Conservation (phyloP, 1,140 invertebrate genomes). For the Octopus sinensis region DNA sequence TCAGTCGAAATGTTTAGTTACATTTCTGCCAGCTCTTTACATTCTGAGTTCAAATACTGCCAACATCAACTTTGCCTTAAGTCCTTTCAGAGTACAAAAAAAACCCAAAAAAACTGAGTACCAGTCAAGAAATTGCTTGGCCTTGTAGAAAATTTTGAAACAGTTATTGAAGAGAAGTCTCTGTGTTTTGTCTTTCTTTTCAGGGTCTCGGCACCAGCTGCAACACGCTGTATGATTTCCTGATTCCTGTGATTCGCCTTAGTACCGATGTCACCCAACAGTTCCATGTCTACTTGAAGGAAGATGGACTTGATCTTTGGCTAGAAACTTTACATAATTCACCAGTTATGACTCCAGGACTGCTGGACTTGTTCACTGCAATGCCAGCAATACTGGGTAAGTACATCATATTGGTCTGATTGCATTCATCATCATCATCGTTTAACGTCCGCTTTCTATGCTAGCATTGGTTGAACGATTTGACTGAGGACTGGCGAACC, state of each 20-base stretch:
- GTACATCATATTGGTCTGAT: conserved; percentile 4
- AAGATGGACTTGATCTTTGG: conserved; percentile 91
- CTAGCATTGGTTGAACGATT: too few species aligned
- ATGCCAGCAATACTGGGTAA: conserved; percentile 75
- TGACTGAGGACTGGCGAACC: too few species aligned
- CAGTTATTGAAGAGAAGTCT: background rate
- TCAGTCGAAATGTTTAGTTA: too few species aligned
- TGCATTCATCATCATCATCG: too few species aligned
- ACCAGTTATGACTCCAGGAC: conserved; percentile 54
- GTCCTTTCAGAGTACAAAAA: too few species aligned
- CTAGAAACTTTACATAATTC: conserved; percentile 76
- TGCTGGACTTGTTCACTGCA: conserved; percentile 74
- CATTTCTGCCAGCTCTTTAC: too few species aligned
- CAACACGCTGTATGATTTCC: conserved; percentile 65
- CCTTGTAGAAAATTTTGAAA: too few species aligned
- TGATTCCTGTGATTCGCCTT: conserved; percentile 74
- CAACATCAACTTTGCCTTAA: too few species aligned
- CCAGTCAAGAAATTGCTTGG: too few species aligned
- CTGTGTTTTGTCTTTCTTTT: conserved; percentile 19
- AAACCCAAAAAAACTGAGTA: too few species aligned
- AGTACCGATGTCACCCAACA: conserved; percentile 74
- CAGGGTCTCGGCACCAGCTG: conserved; percentile 65
- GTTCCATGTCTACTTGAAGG: conserved; percentile 82
- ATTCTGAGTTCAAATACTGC: too few species aligned
- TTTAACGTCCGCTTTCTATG: too few species aligned